These are phyloP conservation scores for Pan paniscus DNA, from an alignment of 2,113 vertebrate species.

Conservation along the genomic window DNA sequence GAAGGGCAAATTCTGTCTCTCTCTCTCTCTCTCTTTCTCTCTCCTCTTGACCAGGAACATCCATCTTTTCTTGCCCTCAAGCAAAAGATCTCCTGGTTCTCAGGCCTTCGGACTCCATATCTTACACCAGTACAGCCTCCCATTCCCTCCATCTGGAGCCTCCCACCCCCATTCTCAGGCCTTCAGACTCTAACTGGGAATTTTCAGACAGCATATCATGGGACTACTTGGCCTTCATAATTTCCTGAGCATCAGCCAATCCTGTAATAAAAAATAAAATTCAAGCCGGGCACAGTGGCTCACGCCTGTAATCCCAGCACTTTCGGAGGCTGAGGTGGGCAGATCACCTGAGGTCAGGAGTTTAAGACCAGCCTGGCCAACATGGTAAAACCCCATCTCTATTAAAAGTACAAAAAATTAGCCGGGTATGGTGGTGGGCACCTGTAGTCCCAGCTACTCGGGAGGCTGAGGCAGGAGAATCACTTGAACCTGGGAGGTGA, in stretches of 20 bases:
- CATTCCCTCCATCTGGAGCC: background rate
- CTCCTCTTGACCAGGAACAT: background rate
- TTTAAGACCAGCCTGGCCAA: too few species aligned
- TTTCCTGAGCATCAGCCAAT: background rate
- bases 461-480: too few species aligned
- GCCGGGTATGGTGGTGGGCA: too few species aligned
- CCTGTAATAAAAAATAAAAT: background rate
- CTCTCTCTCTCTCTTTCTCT: accelerated
- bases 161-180: background rate
- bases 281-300: too few species aligned
- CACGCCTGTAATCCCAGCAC: too few species aligned
- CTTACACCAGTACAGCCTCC: background rate
- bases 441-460: too few species aligned
- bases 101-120: background rate
- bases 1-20: background rate
- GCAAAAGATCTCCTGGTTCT: background rate
- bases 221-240: background rate
- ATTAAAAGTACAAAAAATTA: too few species aligned
- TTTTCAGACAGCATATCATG: background rate
- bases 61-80: background rate
- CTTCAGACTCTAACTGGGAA: background rate
- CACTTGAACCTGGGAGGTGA: too few species aligned
- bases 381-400: too few species aligned
- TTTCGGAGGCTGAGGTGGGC: too few species aligned
- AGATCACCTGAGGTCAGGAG: too few species aligned